Percentiles rank a stretch among this genome's conserved stretches.
phyloP scores from a whole-genome alignment of 1,140 invertebrate genomes.

The Cryptotermes secundus region DNA sequence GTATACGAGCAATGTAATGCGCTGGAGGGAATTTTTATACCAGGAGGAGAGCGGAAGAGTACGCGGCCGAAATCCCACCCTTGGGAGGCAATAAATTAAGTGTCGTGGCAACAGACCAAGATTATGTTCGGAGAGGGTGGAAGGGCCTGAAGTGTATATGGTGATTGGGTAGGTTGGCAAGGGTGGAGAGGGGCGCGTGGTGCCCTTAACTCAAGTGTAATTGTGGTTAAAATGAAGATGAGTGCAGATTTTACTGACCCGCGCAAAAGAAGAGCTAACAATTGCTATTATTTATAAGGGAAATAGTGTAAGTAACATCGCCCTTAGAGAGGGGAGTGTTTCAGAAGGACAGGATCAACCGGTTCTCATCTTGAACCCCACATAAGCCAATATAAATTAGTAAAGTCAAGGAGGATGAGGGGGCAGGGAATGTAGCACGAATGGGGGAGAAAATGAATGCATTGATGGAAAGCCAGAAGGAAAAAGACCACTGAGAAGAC shows the following conservation, averaged over 20 bases:
- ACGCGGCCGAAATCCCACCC: slow-evolving; percentile 14
- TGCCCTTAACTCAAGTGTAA: slow-evolving; percentile 5
- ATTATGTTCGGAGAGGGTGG: slow-evolving; percentile 24
- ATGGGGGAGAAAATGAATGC: too few species aligned
- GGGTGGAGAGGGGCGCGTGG: background rate
- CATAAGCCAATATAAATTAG: background rate
- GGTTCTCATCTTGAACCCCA: background rate
- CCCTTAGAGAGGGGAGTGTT: background rate
- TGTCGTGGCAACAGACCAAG: slow-evolving; percentile 26
- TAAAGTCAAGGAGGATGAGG: background rate
- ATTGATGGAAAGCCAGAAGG: too few species aligned
- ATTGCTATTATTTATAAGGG: background rate
- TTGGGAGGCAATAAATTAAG: slow-evolving; percentile 23
- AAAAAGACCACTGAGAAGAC: too few species aligned
- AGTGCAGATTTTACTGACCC: background rate
- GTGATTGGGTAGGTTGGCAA: slow-evolving; percentile 20
- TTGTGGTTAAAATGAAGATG: background rate
- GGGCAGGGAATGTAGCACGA: too few species aligned
- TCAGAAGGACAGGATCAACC: too few species aligned
- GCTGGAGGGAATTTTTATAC: slow-evolving; percentile 21
- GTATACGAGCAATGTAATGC: slow-evolving; percentile 19
- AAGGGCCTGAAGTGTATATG: slow-evolving; percentile 17
- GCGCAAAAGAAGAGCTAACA: background rate
- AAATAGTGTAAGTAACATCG: background rate
- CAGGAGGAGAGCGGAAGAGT: background rate